Evolutionary conservation across 2,797 vertebrate genomes (phyloP).

Genomic region (Chiloscyllium punctatum): DNA sequence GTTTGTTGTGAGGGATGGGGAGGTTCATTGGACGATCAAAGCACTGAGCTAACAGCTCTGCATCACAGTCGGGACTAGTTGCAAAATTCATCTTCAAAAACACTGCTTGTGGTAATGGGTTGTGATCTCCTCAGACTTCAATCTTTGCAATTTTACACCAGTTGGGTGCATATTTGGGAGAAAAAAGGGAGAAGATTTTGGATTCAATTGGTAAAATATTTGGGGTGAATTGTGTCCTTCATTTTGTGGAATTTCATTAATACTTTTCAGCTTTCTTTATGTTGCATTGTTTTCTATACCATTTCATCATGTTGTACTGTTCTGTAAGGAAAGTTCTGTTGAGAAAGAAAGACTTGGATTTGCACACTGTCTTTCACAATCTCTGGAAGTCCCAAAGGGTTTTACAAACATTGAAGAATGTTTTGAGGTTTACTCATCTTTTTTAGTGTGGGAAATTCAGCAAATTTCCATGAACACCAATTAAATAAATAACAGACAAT

Average conservation of each 20-base stretch:
- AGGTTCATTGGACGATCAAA: neutral
- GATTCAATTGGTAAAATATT: neutral
- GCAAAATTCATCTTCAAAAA: neutral
- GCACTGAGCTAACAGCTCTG: neutral
- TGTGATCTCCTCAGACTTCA: neutral
- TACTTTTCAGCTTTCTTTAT: neutral
- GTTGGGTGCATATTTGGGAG: neutral
- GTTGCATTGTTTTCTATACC: neutral
- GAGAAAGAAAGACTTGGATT: neutral
- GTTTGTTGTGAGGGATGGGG: too few relatives aligned
- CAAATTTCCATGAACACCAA: neutral
- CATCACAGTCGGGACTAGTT: neutral
- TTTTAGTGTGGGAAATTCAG: neutral
- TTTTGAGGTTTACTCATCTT: neutral
- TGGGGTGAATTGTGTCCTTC: neutral
- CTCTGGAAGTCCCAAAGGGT: neutral
- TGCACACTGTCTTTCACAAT: neutral
- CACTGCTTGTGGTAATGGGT: neutral
- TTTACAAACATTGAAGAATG: neutral
- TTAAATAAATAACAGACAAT: neutral
- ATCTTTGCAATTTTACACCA: neutral
- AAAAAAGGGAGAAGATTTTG: neutral
- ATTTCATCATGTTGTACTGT: neutral
- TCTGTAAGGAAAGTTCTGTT: neutral
- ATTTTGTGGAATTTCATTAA: neutral